Conservation (phyloP, 2,113 vertebrate genomes). For the Brienomyrus brachyistius region DNA sequence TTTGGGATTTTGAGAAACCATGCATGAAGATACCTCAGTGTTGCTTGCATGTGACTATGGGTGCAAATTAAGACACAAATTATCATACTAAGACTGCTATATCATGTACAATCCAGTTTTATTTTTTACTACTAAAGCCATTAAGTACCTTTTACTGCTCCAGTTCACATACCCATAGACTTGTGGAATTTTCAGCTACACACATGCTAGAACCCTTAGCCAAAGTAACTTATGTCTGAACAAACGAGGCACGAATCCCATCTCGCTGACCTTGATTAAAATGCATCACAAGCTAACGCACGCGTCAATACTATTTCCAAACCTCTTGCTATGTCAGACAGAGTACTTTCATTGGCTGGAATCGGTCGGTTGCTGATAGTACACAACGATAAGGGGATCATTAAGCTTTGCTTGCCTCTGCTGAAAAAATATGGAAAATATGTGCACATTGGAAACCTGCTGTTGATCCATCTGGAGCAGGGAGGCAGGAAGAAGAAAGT, state of each 20-base stretch:
- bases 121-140: neutral
- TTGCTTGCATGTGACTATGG: neutral
- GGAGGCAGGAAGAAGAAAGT: neutral
- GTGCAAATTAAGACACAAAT: neutral
- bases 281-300: neutral
- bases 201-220: neutral
- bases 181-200: neutral
- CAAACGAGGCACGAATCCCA: neutral
- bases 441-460: neutral
- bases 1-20: neutral
- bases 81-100: neutral
- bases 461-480: constrained; percentile 11
- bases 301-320: neutral
- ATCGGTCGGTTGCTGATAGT: neutral
- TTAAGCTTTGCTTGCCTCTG: neutral
- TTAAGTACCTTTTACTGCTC: neutral
- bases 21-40: neutral
- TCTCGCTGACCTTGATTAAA: neutral
- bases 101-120: neutral
- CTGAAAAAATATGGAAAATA: neutral
- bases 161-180: neutral
- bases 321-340: neutral
- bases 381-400: neutral
- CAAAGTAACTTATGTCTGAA: neutral
- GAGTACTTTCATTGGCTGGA: neutral